Percentiles rank a stretch among this genome's conserved stretches.
Evolutionary conservation across 2,113 vertebrate genomes (phyloP).

Genomic region (Rhinichthys klamathensis): DNA sequence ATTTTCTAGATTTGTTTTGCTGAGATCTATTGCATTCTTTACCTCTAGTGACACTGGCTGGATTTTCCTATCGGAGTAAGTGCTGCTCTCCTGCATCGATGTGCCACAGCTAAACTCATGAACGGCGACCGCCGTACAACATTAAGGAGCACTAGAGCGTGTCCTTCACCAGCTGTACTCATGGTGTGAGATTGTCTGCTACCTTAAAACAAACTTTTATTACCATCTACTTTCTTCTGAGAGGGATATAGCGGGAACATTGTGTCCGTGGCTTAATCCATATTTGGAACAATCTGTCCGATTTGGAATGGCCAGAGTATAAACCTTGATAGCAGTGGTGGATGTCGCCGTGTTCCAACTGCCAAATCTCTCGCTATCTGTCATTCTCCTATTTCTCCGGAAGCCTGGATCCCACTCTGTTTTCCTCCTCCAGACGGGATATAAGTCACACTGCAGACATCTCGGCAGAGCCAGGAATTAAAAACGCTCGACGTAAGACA

Average conservation of each 20-base stretch:
- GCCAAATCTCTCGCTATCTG: conserved; percentile 35
- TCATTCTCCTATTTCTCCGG: conserved; percentile 29
- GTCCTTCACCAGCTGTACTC: conserved; percentile 16
- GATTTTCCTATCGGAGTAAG: conserved; percentile 8
- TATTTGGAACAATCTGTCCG: not conserved
- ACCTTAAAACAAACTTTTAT: conserved; percentile 39
- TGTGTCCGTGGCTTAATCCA: conserved; percentile 42
- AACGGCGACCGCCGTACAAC: not conserved
- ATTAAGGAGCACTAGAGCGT: conserved; percentile 12
- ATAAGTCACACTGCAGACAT: conserved; percentile 47
- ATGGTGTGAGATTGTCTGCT: conserved; percentile 10
- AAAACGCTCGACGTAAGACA: conserved; percentile 17
- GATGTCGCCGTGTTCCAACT: conserved; percentile 22
- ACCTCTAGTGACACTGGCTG: conserved; percentile 47
- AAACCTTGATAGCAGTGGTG: conserved; percentile 36
- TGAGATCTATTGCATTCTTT: conserved; percentile 46
- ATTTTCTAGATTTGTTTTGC: conserved; percentile 37
- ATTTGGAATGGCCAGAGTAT: conserved; percentile 33
- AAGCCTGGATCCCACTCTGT: not conserved
- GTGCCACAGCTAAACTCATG: not conserved
- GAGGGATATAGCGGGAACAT: conserved; percentile 19
- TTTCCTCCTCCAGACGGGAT: conserved; percentile 24
- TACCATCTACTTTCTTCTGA: conserved; percentile 3
- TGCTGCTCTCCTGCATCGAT: conserved; percentile 11
- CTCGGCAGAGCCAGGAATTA: conserved; percentile 31